These are phyloP conservation scores for Tetrax tetrax DNA, from an alignment of 2,113 vertebrate genomes.

Conservation along the genomic window DNA sequence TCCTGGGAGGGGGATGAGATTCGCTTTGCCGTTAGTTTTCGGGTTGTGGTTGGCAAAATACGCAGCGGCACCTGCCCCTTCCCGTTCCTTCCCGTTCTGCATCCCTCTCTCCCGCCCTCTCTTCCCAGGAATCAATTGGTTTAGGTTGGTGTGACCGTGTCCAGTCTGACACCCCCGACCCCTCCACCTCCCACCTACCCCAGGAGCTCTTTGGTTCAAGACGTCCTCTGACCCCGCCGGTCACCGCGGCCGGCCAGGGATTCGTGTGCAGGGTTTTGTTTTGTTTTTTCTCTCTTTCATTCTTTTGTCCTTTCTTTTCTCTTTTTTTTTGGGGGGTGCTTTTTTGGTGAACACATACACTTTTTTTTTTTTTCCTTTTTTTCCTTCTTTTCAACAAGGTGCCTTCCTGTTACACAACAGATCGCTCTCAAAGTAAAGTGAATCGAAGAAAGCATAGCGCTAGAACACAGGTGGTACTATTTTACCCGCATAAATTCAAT, in stretches of 20 bases:
- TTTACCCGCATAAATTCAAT: slow-evolving; percentile 86
- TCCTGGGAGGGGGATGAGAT: not conserved
- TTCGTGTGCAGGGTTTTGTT: not conserved
- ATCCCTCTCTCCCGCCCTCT: not conserved
- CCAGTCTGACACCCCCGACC: not conserved
- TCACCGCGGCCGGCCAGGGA: not conserved
- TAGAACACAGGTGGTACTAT: slow-evolving; percentile 82
- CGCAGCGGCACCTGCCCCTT: not conserved
- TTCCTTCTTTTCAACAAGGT: slow-evolving; percentile 84
- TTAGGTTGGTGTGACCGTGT: not conserved
- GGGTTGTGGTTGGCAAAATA: slow-evolving; percentile 39
- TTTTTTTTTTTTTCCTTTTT: not conserved
- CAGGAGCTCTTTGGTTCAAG: slow-evolving; percentile 29
- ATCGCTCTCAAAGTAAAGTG: slow-evolving; percentile 85
- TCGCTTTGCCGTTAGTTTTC: not conserved
- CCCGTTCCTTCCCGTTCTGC: not conserved
- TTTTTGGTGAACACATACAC: not conserved
- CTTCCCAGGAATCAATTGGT: not conserved
- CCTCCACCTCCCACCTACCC: slow-evolving; percentile 15
- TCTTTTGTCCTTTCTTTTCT: slow-evolving; percentile 2
- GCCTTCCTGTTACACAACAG: slow-evolving; percentile 85
- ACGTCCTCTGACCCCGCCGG: not conserved
- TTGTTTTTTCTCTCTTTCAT: not conserved
- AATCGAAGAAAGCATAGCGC: slow-evolving; percentile 79
- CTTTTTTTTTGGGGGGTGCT: slow-evolving; percentile 25